Base-by-base conservation (phyloP, 1,140 invertebrate genomes). In the Drosophila ercepeae region DNA sequence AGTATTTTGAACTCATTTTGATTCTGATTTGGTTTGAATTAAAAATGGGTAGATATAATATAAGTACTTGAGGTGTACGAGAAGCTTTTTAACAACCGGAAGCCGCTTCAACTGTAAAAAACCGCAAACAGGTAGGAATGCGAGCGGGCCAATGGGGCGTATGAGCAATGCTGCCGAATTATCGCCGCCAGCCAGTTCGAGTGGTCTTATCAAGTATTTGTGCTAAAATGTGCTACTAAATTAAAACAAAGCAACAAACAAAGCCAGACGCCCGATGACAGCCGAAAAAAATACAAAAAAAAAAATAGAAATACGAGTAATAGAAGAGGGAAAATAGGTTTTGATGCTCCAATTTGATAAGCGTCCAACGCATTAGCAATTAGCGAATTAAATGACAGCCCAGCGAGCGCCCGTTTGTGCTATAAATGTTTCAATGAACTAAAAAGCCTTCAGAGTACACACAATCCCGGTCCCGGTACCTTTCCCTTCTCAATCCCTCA, bases 291-390 rank as follows among this genome's bases (percentile, higher is more conserved):
- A 46, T 55, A 21, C 21, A 55, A 46, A 57, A 41, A n/a, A 50
- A n/a, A n/a, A n/a, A n/a, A n/a, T n/a, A n/a, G n/a, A n/a, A 27
- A 48, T 39, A 49, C 14, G n/a, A n/a, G n/a, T 55, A 63, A 64
- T 32, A 76, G 21, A 55, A 55, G 50, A 58, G 63, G 53, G 36
- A 68, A 76, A 69, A 64, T 60, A 59, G 50, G 68, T 81, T 77
- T 51, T 52, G 82, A 88, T 88, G 82, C 82, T 89, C 82, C 82
- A 88, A 82, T 82, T 88, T 88, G 82, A 88, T 88, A 88, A 88
- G 82, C 82, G 59, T 4, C 71, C 39, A 52, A 70, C 77, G 78
- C 82, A 88, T 86, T 86, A 72, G 71, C 81, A 86, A 88, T 86
- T 86, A 86, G 82, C 74, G 74, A 86, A 86, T 86, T 86, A 86